Base-by-base conservation (phyloP, 2,797 vertebrate species). In the Oophaga sylvatica region DNA sequence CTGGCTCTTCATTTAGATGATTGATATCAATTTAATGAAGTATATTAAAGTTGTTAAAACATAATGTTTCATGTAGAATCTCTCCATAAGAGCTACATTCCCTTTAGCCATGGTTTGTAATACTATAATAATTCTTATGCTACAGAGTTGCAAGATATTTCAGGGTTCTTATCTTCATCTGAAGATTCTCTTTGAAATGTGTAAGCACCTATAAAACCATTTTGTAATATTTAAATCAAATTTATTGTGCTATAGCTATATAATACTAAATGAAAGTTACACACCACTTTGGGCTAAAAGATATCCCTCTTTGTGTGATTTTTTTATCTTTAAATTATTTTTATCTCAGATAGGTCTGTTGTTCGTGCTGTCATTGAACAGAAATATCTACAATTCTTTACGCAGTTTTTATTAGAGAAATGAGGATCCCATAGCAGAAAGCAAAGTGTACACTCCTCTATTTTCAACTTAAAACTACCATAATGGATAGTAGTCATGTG, bases 11-110 rank as follows among this genome's bases (percentile, higher is more conserved):
- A 86, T 86, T 86, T 77, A 67, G 29, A 79, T 79, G 84, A 86
- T 86, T 86, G 75, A 86, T 79, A 79, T 78, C 67, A 68, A 5
- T 80, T 77, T 68, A 86, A 80, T 80, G 76, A 57, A 80, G 8
- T 48, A 68, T 85, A 65, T 56, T 29, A 85, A 85, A 2, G 19
- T 20, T 57, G 56, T 57, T 67, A 56, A n/a, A 77, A 6, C 5
- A 79, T 20, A 35, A 56, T 56, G 60, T 67, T 65, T 60, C n/a
- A 62, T 8, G 62, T 20, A 78, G 53, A 10, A 15, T 67, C 26
- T 59, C 9, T 29, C 22, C 15, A 41, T n/a, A 31, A 41, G 29
- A 45, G 53, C 11, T 59, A n/a, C 70, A 57, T 65, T 35, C 20
- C n/a, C 22, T 84, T 85, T 65, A 53, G 60, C 20, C 71, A 35